phyloP scores from a whole-genome alignment of 1,140 invertebrate species.

The Anoplolepis gracilipes region DNA sequence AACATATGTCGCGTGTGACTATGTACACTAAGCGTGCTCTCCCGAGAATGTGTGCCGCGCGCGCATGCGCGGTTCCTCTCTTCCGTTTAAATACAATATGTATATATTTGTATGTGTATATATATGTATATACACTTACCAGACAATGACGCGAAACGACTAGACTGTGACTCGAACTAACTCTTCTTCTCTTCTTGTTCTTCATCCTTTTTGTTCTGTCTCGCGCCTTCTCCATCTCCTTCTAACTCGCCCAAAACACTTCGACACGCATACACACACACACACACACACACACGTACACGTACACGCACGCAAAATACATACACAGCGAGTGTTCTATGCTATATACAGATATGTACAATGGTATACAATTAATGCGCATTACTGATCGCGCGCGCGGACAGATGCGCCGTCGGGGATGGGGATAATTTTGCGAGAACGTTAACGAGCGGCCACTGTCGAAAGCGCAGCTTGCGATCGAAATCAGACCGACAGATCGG shows the following conservation, averaged over 20 bases:
- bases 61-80: not conserved
- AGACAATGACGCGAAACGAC: conserved; percentile 57
- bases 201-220: conserved; percentile 5
- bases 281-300: not conserved
- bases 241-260: conserved; percentile 12
- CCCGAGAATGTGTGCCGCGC: conserved; percentile 29
- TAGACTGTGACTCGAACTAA: conserved; percentile 46
- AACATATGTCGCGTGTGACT: conserved; percentile 50
- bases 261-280: not conserved
- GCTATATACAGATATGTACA: conserved; percentile 68
- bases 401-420: conserved; percentile 39
- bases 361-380: conserved; percentile 66
- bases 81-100: conserved; percentile 38
- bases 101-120: conserved; percentile 36
- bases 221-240: conserved; percentile 23
- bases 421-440: conserved; percentile 37
- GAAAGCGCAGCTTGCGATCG: conserved; percentile 32
- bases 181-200: not conserved
- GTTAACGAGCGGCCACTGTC: conserved; percentile 44
- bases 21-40: conserved; percentile 58
- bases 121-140: conserved; percentile 32
- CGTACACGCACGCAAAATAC: conserved; percentile 24
- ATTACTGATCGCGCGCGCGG: conserved; percentile 57
- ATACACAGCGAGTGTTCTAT: conserved; percentile 22
- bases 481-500: conserved; percentile 24